Evolutionary conservation across 2,113 vertebrate genomes (phyloP).

Genomic region (Redunca redunca): DNA sequence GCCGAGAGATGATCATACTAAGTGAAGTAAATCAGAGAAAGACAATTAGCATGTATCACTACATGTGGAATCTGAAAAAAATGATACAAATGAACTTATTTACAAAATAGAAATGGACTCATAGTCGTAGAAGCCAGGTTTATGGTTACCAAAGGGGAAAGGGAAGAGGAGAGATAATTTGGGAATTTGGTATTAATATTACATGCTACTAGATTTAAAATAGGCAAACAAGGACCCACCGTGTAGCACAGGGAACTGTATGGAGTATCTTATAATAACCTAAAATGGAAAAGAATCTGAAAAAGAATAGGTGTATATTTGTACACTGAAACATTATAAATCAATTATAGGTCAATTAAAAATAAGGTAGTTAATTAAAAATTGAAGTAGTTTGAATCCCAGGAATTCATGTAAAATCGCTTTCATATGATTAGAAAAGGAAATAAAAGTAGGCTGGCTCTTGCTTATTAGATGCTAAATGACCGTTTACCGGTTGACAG

Average conservation of each 20-base stretch:
- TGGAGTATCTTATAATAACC: not conserved
- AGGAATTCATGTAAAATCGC: not conserved
- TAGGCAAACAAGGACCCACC: not conserved
- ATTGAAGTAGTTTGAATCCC: not conserved
- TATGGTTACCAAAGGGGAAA: not conserved
- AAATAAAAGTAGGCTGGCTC: not conserved
- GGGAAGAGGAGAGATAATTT: not conserved
- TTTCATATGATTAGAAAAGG: constrained; percentile 1
- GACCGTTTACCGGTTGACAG: not conserved
- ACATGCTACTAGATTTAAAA: not conserved
- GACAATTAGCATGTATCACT: too few species aligned
- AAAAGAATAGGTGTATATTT: not conserved
- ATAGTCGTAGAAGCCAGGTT: not conserved
- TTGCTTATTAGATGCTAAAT: not conserved
- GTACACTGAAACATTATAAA: not conserved
- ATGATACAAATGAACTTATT: not conserved
- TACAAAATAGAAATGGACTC: not conserved
- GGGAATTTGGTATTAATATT: not conserved
- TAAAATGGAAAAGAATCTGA: not conserved
- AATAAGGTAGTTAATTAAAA: not conserved
- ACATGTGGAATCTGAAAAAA: not conserved
- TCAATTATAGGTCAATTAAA: not conserved
- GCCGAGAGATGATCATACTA: not conserved
- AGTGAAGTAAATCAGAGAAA: not conserved
- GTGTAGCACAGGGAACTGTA: not conserved